phyloP scores from a whole-genome alignment of 2,888 invertebrate genomes.

The Altica lythri region DNA sequence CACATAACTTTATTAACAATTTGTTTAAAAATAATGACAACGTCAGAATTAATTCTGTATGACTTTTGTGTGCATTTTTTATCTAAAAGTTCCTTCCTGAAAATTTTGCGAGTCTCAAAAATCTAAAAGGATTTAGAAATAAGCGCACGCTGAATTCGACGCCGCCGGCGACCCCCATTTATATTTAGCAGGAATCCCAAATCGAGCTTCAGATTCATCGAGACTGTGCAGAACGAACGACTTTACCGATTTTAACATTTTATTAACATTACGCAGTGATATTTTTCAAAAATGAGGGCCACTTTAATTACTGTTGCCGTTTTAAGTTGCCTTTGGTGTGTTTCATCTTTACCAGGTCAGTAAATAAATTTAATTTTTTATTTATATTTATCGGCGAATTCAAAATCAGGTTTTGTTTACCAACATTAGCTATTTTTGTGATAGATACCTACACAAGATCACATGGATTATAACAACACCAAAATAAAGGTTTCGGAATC shows the following conservation, averaged over 20 bases:
- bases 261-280: conserved; percentile 12
- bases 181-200: conserved; percentile 33
- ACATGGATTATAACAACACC: no score
- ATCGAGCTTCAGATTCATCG: conserved; percentile 20
- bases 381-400: no score
- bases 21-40: no score
- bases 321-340: conserved; percentile 11
- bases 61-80: no score
- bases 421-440: no score
- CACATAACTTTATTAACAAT: no score
- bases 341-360: conserved; percentile 16
- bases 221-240: conserved; percentile 22
- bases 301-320: conserved; percentile 1
- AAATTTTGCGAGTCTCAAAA: not conserved
- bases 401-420: no score
- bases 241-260: conserved; percentile 16
- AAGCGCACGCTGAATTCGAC: conserved; percentile 23
- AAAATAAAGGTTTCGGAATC: no score
- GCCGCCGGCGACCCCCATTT: conserved; percentile 26
- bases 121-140: not conserved
- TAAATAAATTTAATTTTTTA: no score
- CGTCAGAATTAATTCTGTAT: no score
- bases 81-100: no score
- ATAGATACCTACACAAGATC: no score
- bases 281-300: conserved; percentile 12